A percentile compares a stretch with the other conserved stretches of the same genome.
These are phyloP conservation scores for Rhombomys opimus DNA, from an alignment of 2,113 vertebrate genomes.

Conservation along the genomic window DNA sequence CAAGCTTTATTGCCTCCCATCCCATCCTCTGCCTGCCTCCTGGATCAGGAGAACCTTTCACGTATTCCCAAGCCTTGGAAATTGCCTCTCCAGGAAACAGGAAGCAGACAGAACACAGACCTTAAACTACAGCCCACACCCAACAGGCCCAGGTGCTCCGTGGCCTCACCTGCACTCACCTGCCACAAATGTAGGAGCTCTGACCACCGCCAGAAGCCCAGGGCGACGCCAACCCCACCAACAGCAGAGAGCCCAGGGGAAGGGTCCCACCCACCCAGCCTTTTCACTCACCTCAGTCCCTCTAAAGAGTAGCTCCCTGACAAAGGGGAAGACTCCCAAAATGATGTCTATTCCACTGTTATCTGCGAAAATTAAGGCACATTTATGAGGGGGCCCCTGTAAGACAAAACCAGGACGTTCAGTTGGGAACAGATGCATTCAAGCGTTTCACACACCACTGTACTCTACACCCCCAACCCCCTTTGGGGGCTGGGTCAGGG, in stretches of 20 bases:
- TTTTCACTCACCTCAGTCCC: constrained; percentile 94
- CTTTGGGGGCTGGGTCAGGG: neutral
- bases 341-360: constrained; percentile 99
- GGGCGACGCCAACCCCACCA: constrained; percentile 19
- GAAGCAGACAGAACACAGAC: neutral
- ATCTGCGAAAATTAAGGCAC: constrained; percentile 99
- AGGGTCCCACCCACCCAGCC: neutral
- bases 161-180: constrained; percentile 42
- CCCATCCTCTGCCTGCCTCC: neutral
- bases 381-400: constrained; percentile 99
- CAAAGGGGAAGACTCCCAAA: constrained; percentile 99
- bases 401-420: constrained; percentile 92
- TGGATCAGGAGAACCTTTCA: accelerated
- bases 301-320: constrained; percentile 97
- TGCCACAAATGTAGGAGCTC: neutral
- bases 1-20: neutral
- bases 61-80: neutral
- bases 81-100: neutral
- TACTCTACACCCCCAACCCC: neutral
- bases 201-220: neutral
- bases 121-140: neutral
- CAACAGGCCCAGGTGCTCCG: neutral
- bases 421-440: constrained; percentile 80
- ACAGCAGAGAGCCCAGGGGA: constrained; percentile 4
- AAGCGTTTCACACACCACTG: neutral